A percentile compares a stretch with the other conserved stretches of the same genome.
Evolutionary conservation across 2,797 vertebrate species (phyloP).

Genomic region (Podarcis lilfordi): DNA sequence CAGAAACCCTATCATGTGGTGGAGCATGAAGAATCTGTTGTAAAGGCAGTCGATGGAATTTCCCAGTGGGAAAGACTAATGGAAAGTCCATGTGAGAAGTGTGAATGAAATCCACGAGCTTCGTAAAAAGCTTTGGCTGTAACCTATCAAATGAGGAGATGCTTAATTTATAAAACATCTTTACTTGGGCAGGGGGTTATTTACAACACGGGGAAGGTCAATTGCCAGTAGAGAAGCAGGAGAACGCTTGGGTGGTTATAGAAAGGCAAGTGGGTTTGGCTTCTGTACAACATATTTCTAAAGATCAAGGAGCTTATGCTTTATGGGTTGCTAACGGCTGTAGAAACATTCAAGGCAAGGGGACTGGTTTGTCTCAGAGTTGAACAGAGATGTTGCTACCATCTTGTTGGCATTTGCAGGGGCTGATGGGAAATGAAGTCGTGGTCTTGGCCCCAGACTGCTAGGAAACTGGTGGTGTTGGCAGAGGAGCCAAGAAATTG

Average conservation of each 20-base stretch:
- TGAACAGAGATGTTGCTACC: not conserved
- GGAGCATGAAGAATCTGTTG: not conserved
- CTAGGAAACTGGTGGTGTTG: not conserved
- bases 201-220: not conserved
- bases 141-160: conserved; percentile 24
- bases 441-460: conserved; percentile 2
- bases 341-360: conserved; percentile 19
- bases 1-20: conserved; percentile 40
- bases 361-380: conserved; percentile 17
- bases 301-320: conserved; percentile 13
- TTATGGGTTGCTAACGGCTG: conserved; percentile 1
- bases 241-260: not conserved
- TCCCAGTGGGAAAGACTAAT: conserved; percentile 19
- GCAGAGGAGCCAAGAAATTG: too few species aligned
- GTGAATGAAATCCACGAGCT: conserved; percentile 18
- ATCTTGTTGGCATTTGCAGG: conserved; percentile 4
- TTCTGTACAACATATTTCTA: conserved; percentile 16
- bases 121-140: not conserved
- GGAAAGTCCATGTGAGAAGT: not conserved
- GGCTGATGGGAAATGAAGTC: not conserved
- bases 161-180: conserved; percentile 21
- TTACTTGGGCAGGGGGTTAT: conserved; percentile 8
- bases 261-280: not conserved
- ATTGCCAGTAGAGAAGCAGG: conserved; percentile 25
- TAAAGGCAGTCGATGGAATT: conserved; percentile 6